Evolutionary conservation across 2,797 vertebrate genomes (phyloP).

Genomic region (Enteromius radiatus): DNA sequence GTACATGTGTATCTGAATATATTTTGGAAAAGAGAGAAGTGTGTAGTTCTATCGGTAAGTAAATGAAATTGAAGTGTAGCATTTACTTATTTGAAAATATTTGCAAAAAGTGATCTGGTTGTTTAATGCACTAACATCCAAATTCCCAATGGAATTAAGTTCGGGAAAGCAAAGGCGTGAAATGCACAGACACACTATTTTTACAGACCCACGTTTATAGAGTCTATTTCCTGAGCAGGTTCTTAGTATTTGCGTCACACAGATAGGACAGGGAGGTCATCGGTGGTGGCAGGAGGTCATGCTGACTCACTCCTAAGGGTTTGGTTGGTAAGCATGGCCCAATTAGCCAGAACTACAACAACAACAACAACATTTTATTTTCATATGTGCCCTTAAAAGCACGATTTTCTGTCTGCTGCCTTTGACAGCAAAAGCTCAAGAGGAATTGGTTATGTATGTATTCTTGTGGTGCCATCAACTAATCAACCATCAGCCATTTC

Average conservation of each 20-base stretch:
- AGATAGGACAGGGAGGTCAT: slow-evolving; percentile 11
- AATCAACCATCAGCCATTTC: neutral
- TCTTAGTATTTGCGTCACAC: slow-evolving; percentile 23
- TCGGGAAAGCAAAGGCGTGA: neutral
- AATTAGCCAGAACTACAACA: neutral
- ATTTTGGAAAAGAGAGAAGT: slow-evolving; percentile 17
- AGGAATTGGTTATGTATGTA: neutral
- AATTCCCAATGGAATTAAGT: neutral
- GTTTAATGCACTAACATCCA: neutral
- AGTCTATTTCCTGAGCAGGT: slow-evolving; percentile 1
- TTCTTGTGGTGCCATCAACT: neutral
- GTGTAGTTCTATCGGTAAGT: neutral
- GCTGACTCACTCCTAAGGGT: slow-evolving; percentile 11
- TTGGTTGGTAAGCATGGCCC: slow-evolving; percentile 22
- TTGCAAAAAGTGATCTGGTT: neutral
- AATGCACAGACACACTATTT: neutral
- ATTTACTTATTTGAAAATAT: neutral
- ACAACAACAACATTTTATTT: neutral
- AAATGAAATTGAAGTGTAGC: neutral
- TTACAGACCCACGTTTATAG: neutral
- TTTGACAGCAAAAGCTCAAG: neutral
- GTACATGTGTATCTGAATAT: slow-evolving; percentile 34
- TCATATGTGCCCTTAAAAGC: neutral
- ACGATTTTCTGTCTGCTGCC: neutral
- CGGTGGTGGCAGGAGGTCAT: slow-evolving; percentile 18